Base-by-base conservation (phyloP, 2,113 vertebrate genomes). In the Silurus asotus region DNA sequence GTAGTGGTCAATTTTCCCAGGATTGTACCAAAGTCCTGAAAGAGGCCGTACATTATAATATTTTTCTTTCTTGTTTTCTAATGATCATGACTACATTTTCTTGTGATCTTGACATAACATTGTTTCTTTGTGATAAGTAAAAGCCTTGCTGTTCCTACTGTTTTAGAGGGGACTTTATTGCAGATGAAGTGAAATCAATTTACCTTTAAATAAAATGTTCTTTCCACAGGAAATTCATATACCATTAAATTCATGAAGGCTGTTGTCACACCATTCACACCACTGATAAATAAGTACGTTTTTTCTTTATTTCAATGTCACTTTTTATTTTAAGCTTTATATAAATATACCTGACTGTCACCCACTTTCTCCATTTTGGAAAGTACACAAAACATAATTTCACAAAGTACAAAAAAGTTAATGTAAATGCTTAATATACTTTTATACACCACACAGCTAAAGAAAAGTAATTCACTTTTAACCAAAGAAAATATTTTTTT, bases 201-300 rank as follows among this genome's bases (percentile, higher is more conserved):
- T 61, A 64, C 6, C 0, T 25, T 67, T 61, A 25, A 58, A 56
- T 82, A 67, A 81, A 70, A 77, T 37, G 53, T 65, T 84, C 45
- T 89, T 74, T 84, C 55, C 58, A 79, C 89, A 96, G 95, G 93
- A 69, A 94, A 94, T 91, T 95, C 94, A 62, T 88, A 94, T 64
- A 76, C 93, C 69, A 78, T 94, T 19, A 95, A 94, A 87, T 91
- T 94, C 69, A 89, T 94, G 58, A 94, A 94, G 86, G 81, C 93
- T 0, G 90, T 94, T 86, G 85, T 95, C 77, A 94, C 92, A 87
- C 92, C 94, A 0, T 85, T 95, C 10, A 93, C 93, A 92, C 91
- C 92, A 25, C 90, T 94, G 77, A 67, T 95, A 61, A 94, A 94
- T 83, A 95, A 93, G 95, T 96, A 92, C 93, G 94, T 84, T 28